Evolutionary conservation across 2,888 invertebrate species (phyloP), one percentile per base, ranked within the genome.

Genomic region (Aspidiotus rigidus): DNA sequence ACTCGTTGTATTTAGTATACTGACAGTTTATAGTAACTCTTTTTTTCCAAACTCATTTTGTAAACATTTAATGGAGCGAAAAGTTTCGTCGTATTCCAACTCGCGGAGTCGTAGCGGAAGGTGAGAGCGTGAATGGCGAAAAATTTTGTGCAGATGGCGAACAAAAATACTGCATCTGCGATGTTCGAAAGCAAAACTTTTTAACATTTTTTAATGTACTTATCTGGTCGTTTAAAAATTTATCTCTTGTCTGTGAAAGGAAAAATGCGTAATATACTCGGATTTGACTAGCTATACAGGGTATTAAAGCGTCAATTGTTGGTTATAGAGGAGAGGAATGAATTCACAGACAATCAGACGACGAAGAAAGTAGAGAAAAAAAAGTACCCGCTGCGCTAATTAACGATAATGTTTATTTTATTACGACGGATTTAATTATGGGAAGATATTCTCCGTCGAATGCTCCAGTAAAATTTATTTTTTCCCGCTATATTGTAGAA

Each of bases 31-130:
- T 28, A 28, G 28, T 28, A 53, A n/a, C 16, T 28, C 28, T 54
- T 54, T 63, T 28, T 63, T 63, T 8, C 28, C 16, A 54, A 64
- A 53, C 42, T 64, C 44, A 16, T 44, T 64, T 57, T 40, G 57
- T 64, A 64, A 64, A 64, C 56, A 64, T 64, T 64, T 64, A 64
- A 64, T 64, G 64, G 64, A 42, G 64, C 57, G 64, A 10, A 64
- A 64, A 54, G 64, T 64, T 64, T 54, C 64, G 56, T 55, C n/a
- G 56, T 55, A 55, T 55, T 55, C 17, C 16, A 28, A 28, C 28
- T 28, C 28, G 28, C 28, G 28, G 28, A 28, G 5, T 28, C 28
- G 28, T 28, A 28, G 5, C 28, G 28, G 28, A 28, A 28, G 28
- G 28, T 28, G 28, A 28, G 28, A 28, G 28, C 28, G 56, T 5